Base-by-base conservation (phyloP, 2,797 vertebrate species). In the Pantherophis vulpinus region DNA sequence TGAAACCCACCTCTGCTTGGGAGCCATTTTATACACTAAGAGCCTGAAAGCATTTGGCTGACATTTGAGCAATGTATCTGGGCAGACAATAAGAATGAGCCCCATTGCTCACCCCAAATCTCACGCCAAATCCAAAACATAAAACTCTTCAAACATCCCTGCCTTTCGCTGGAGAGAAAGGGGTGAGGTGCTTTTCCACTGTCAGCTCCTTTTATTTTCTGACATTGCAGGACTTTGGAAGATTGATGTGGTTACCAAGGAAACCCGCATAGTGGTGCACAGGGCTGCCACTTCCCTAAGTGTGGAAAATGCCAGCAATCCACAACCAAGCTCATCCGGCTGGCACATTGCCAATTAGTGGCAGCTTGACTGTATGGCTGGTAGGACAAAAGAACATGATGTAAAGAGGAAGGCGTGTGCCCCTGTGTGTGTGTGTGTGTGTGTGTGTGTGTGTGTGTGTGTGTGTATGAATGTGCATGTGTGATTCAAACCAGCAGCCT, bases 211-310 rank as follows among this genome's bases (percentile, higher is more conserved):
- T 96, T 97, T 94, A 93, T 95, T 96, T 95, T 74, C 93, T 94
- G 89, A 93, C 95, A 95, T 89, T 37, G 88, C 51, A 9, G 94
- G 92, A 95, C 79, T 95, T 95, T 93, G 95, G 95, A 94, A 95
- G 94, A 94, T 96, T 95, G 59, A 92, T 93, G 92, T 66, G 90
- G 98, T 98, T 98, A 95, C 98, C 97, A 96, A 94, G 97, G 97
- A 96, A 97, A 98, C 97, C 4, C 0, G 91, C 58, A 93, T 89
- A 93, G 89, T 94, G 94, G 96, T 91, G 92, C 94, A 29, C 16
- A 0, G 90, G 93, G 95, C 92, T 94, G 95, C 96, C 1, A 0
- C 92, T 95, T 92, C 27, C 58, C 90, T 18, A 91, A 91, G 63
- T 93, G 37, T 61, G 92, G 88, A 90, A 51, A 29, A 54, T 0